Evolutionary conservation across 2,888 invertebrate genomes (phyloP), one percentile per base, ranked within the genome.

Genomic region (Catocala fraxini): DNA sequence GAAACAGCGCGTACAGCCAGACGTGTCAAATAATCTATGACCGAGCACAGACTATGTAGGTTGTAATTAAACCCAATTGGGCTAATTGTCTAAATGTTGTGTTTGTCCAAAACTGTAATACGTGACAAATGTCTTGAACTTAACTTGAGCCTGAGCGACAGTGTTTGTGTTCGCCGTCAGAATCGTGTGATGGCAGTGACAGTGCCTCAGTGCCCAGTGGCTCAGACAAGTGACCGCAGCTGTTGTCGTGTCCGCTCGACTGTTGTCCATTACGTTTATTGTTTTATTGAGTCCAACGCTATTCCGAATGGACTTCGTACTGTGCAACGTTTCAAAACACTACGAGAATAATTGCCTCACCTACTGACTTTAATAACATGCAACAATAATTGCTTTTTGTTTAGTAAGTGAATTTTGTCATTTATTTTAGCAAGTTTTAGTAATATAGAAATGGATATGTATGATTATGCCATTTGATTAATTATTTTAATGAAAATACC

Each of bases 241-340:
- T 48, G 48, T 34, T 48, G 48, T 33, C 48, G 48, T 33, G 47
- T 48, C 33, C 48, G 10, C 48, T 59, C 61, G 45, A 51, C 4
- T 52, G 47, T 39, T 42, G 53, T n/a, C 46, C 41, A 34, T 54
- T 48, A 39, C 12, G 60, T 58, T 68, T 68, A 54, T 62, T 65
- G 42, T 68, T 68, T 43, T 39, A 71, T 63, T 41, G 56, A 68
- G 59, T 60, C 56, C 46, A 33, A n/a, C 54, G 12, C 43, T 39
- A 58, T 49, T 51, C 39, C 42, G 33, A 49, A 58, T 43, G 12
- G 49, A 52, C 57, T 62, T 13, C 35, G 33, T 46, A 39, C 61
- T 54, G 42, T 51, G 41, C 47, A 56, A 56, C 15, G 35, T 46
- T 51, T 25, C 39, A 45, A 35, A 57, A 51, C 39, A 45, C n/a